Conservation (phyloP, 2,113 vertebrate genomes). For the Glareola pratincola region DNA sequence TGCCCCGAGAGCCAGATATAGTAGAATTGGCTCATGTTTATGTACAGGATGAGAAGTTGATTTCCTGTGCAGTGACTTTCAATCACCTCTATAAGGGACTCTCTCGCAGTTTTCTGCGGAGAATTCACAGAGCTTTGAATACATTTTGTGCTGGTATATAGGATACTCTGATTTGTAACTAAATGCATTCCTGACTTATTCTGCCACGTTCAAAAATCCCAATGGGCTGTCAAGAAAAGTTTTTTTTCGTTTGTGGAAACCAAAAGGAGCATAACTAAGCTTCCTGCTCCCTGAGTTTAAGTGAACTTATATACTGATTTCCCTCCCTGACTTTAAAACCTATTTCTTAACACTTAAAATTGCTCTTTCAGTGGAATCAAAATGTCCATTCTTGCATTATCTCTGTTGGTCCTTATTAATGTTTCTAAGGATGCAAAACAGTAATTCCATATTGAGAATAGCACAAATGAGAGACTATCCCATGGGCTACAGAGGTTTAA, state of each 20-base stretch:
- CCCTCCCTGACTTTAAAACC: not conserved
- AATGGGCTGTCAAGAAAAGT: not conserved
- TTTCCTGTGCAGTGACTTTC: constrained; percentile 60
- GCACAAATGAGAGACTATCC: not conserved
- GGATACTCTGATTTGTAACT: not conserved
- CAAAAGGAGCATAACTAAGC: not conserved
- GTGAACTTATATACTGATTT: not conserved
- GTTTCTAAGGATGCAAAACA: not conserved
- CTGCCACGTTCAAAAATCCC: not conserved
- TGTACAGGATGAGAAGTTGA: constrained; percentile 63
- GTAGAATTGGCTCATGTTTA: constrained; percentile 67
- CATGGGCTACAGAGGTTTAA: not conserved
- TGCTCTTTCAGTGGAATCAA: not conserved
- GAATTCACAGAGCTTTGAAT: constrained; percentile 22
- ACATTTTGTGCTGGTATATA: constrained; percentile 5
- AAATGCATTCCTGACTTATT: not conserved
- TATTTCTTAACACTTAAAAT: not conserved
- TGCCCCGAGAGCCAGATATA: constrained; percentile 54
- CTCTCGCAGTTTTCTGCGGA: constrained; percentile 6
- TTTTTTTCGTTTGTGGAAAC: not conserved
- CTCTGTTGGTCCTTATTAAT: not conserved
- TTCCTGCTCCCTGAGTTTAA: not conserved
- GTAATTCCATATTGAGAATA: not conserved
- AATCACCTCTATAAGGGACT: constrained; percentile 47
- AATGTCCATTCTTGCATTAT: not conserved